A percentile compares a stretch with the other conserved stretches of the same genome.
Conservation (phyloP, 2,797 vertebrate species). For the Myotis myotis region DNA sequence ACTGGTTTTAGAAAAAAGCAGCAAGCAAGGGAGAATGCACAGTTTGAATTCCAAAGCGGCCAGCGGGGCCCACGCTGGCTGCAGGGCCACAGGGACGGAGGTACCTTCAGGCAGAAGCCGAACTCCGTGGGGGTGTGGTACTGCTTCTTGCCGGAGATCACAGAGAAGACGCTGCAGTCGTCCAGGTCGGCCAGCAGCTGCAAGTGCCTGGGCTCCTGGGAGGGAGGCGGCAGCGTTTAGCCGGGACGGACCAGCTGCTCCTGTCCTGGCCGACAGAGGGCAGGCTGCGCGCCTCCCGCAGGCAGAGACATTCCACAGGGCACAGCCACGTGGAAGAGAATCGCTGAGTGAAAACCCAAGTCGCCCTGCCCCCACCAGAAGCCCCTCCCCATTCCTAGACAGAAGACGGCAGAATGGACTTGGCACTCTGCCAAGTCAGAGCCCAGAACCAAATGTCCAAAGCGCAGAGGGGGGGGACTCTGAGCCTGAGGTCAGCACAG, state of each 20-base stretch:
- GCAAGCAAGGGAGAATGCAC: accelerated
- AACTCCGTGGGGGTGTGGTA: neutral
- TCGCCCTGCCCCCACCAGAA: neutral
- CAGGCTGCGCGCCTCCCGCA: too few species aligned
- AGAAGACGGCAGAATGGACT: accelerated
- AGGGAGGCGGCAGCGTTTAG: neutral
- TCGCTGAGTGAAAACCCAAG: accelerated
- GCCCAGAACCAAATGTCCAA: neutral
- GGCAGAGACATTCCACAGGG: neutral
- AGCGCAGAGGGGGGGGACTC: too few species aligned
- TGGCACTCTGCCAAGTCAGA: neutral
- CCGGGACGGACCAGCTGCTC: neutral
- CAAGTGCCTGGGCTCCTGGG: neutral
- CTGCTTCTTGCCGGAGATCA: neutral
- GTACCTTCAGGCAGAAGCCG: neutral
- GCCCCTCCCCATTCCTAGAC: too few species aligned
- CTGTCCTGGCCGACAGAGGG: neutral
- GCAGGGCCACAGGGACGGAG: neutral
- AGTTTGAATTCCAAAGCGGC: neutral
- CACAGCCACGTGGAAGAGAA: neutral
- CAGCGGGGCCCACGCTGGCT: too few species aligned
- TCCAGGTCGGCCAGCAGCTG: neutral
- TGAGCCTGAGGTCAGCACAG: too few species aligned
- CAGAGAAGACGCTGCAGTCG: neutral
- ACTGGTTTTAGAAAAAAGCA: neutral